A percentile compares a stretch with the other conserved stretches of the same genome.
phyloP scores from a whole-genome alignment of 2,888 invertebrate species.

The Macroteleia sp. region DNA sequence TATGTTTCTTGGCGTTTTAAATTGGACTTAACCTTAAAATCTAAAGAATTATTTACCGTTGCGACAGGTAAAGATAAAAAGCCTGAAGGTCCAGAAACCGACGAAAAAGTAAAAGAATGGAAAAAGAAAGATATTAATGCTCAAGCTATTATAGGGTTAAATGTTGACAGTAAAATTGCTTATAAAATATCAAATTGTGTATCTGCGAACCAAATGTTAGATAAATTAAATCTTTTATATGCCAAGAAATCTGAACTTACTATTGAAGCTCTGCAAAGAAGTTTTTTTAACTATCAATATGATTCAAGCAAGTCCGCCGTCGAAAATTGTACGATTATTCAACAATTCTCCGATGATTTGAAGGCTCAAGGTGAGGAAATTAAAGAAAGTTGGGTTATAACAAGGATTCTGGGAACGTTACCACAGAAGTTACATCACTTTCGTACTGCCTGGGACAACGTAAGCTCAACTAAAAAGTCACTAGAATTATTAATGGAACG shows the following conservation, averaged over 20 bases:
- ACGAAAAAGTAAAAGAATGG: conserved; percentile 36
- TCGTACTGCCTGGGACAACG: neutral
- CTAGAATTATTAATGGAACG: neutral
- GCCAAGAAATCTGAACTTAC: neutral
- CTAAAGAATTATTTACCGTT: conserved; percentile 1
- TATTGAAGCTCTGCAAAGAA: neutral
- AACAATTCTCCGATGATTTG: neutral
- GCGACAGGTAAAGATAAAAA: conserved; percentile 3
- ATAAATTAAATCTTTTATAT: neutral
- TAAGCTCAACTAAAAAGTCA: neutral
- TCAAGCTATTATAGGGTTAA: conserved; percentile 66
- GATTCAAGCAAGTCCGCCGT: neutral
- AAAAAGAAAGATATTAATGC: conserved; percentile 67
- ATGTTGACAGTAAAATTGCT: neutral
- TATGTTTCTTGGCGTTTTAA: conserved; percentile 28
- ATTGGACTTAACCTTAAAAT: conserved; percentile 15
- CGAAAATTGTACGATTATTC: neutral
- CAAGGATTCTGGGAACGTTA: neutral
- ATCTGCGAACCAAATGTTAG: neutral
- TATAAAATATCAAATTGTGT: neutral
- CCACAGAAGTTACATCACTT: neutral
- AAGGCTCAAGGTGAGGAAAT: neutral
- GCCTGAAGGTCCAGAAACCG: neutral
- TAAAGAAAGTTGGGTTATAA: conserved; percentile 1
- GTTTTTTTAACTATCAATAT: neutral